Evolutionary conservation across 2,113 vertebrate genomes (phyloP), one percentile per base, ranked within the genome.

Genomic region (Malurus cyaneus): DNA sequence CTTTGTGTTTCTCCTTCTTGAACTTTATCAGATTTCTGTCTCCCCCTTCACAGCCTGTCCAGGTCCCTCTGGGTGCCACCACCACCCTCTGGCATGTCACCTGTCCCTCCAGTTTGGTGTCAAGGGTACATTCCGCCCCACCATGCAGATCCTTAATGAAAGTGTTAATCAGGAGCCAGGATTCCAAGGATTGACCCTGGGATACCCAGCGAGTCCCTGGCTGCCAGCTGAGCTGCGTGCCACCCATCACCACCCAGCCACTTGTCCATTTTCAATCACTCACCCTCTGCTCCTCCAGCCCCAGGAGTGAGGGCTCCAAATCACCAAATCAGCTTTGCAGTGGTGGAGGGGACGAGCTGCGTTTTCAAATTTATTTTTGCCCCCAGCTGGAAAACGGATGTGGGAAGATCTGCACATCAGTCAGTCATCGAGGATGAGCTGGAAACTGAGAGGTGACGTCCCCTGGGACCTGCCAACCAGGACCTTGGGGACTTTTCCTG

Each of bases 201-300:
- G 13, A 17, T 4, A 15, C n/a, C 42, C 25, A 70, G 18, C 16
- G 14, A 6, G 34, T 12, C 59, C 1, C 42, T 47, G 84, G 12
- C 56, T 80, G 44, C 62, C 61, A 62, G 3, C 8, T 19, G 1
- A n/a, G 29, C 13, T 6, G 49, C 0, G 3, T 66, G 34, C 18
- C 77, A 13, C 64, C 18, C 9, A 20, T 23, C 54, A 24, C 36
- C 25, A 28, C 24, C 49, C 49, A 61, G 3, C 5, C 61, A 14
- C 60, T 70, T 23, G 32, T 11, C 32, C 41, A 28, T 8, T 41
- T 34, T 39, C 65, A 56, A 12, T 13, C 18, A 3, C 24, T 52
- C 25, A 6, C 9, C 8, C 71, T 19, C 61, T 59, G 39, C 39
- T 70, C 39, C 50, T 49, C 65, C 62, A 86, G 50, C 44, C 61